Conservation (phyloP, 2,113 vertebrate genomes). For the Cygnus buccinator region DNA sequence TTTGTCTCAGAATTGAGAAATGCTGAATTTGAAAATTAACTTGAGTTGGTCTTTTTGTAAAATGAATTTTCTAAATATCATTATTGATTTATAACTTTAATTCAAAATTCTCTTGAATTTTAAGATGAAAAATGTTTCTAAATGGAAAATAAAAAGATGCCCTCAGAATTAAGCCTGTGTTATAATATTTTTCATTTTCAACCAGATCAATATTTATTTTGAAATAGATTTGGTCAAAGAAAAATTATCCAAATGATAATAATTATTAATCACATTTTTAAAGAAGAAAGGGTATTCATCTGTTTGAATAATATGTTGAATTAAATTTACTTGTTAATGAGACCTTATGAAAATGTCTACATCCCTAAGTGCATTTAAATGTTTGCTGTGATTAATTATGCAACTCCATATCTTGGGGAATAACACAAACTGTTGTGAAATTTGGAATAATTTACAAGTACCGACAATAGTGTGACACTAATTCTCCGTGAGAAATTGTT, state of each 20-base stretch:
- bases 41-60: background rate
- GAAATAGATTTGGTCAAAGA: background rate
- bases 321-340: background rate
- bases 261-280: background rate
- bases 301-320: background rate
- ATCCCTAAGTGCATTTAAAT: background rate
- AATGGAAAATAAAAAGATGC: background rate
- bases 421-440: background rate
- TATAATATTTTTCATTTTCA: background rate
- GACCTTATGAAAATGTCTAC: background rate
- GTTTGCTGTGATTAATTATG: background rate
- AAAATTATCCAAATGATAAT: background rate
- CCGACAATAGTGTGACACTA: background rate
- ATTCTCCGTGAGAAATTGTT: background rate
- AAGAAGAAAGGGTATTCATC: background rate
- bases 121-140: background rate
- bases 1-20: background rate
- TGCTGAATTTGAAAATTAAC: too few species aligned
- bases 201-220: background rate
- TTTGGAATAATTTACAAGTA: background rate
- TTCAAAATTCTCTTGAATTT: background rate
- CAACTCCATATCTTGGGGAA: background rate
- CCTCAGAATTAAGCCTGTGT: background rate
- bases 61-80: background rate
- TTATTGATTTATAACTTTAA: background rate